Evolutionary conservation across 1,140 invertebrate species (phyloP), one percentile per base, ranked within the genome.

Genomic region (Neodiprion fabricii): DNA sequence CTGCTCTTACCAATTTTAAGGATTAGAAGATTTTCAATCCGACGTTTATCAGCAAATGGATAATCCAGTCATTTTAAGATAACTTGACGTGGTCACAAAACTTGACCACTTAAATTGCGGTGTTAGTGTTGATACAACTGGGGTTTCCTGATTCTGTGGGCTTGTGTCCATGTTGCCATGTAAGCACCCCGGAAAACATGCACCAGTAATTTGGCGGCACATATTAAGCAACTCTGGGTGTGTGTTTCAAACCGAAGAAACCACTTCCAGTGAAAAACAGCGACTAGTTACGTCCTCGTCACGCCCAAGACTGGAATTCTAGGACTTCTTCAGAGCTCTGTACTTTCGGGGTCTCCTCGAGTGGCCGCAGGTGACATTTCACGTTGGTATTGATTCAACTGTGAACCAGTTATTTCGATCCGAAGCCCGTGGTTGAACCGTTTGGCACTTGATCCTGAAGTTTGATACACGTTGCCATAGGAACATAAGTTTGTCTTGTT

Each of bases 391-490:
- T 61, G 53, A 61, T 61, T 61, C 53, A 17, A 61, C 11, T 61
- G n/a, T 61, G n/a, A 61, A 14, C n/a, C n/a, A 5, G n/a, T 61
- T 61, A 61, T 61, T 9, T 9, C 53, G 11, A 14, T 61, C 53
- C n/a, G 28, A 40, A 40, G 28, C 28, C 53, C 4, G 4, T 17
- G 53, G 53, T 61, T 17, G 11, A 14, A 61, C 53, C n/a, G 53
- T 14, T 17, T 61, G 53, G 53, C n/a, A 61, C 53, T 61, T 61
- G 53, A 61, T 61, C 53, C n/a, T 14, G 53, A 61, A 61, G 53
- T 61, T 61, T 61, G 53, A 61, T 61, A 12, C 28, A 40, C 53
- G 53, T 61, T 61, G 53, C 53, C 53, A 61, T 61, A 61, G 53
- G 53, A 12, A 61, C 53, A 12, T 17, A 61, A 61, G 53, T 61